Conservation (phyloP, 2,888 invertebrate species). For the Epirrhoe alternata region DNA sequence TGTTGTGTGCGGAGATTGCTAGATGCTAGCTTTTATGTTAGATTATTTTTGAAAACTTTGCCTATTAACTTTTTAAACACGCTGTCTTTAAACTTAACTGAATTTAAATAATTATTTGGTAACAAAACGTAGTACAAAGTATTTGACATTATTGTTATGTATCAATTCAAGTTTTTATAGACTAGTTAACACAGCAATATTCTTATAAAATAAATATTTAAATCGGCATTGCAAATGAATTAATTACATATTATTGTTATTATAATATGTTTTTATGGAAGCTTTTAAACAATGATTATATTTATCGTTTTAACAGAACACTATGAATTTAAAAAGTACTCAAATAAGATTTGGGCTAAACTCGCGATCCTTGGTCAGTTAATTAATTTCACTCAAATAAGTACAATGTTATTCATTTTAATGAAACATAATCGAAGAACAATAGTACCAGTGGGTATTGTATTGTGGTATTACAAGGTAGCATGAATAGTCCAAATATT, state of each 20-base stretch:
- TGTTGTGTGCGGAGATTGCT: slow-evolving; percentile 32
- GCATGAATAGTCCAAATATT: slow-evolving; percentile 23
- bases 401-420: background rate
- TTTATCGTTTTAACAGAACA: slow-evolving; percentile 32
- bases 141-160: slow-evolving; percentile 59
- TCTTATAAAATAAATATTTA: slow-evolving; percentile 35
- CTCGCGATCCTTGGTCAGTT: slow-evolving; percentile 11
- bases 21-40: slow-evolving; percentile 41
- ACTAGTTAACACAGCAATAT: slow-evolving; percentile 40
- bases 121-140: slow-evolving; percentile 59
- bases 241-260: slow-evolving; percentile 32
- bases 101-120: slow-evolving; percentile 43
- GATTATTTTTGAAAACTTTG: slow-evolving; percentile 31
- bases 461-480: slow-evolving; percentile 4
- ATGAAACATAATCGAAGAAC: background rate
- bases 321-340: slow-evolving; percentile 24
- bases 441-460: background rate
- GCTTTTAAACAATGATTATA: slow-evolving; percentile 35
- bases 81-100: slow-evolving; percentile 27
- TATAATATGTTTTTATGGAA: slow-evolving; percentile 38
- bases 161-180: slow-evolving; percentile 59
- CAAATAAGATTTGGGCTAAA: slow-evolving; percentile 26
- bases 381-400: background rate
- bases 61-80: slow-evolving; percentile 32
- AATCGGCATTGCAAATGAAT: slow-evolving; percentile 29